These are phyloP conservation scores for Chloebia gouldiae DNA, from an alignment of 2,113 vertebrate species.

Conservation along the genomic window DNA sequence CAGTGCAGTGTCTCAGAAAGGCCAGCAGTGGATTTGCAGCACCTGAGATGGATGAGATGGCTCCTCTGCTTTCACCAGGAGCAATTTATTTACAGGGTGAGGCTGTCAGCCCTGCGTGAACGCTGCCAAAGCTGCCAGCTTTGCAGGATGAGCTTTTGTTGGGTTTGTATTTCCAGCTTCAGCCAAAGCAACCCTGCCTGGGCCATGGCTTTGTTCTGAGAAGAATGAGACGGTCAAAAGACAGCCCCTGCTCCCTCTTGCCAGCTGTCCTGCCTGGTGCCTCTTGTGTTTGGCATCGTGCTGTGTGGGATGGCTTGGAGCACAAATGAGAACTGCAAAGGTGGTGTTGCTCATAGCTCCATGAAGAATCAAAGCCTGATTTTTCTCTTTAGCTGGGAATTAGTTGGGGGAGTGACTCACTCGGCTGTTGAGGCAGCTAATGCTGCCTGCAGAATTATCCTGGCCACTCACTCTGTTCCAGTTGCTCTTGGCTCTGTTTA, in stretches of 20 bases:
- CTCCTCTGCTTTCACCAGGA: conserved; percentile 1
- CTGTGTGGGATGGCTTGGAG: neutral
- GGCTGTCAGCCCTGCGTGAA: neutral
- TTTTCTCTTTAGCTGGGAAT: conserved; percentile 3
- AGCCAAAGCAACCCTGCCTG: neutral
- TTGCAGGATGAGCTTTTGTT: conserved; percentile 1
- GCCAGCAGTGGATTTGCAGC: neutral
- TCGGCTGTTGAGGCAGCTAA: neutral
- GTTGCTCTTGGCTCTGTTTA: neutral
- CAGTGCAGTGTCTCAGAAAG: neutral
- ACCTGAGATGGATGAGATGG: conserved; percentile 11
- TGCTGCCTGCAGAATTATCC: conserved; percentile 10
- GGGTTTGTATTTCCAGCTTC: neutral
- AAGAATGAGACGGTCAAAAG: neutral
- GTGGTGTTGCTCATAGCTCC: neutral
- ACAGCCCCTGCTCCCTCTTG: neutral
- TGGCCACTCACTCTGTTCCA: neutral
- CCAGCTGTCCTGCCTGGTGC: neutral
- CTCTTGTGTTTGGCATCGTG: neutral
- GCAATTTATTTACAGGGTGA: conserved; percentile 24
- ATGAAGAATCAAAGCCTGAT: neutral
- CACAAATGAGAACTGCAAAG: neutral
- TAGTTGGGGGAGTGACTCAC: neutral
- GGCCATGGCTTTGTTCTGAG: neutral
- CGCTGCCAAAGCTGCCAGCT: neutral